phyloP scores from a whole-genome alignment of 1,140 invertebrate genomes.

The Dolichoris vasculosae region DNA sequence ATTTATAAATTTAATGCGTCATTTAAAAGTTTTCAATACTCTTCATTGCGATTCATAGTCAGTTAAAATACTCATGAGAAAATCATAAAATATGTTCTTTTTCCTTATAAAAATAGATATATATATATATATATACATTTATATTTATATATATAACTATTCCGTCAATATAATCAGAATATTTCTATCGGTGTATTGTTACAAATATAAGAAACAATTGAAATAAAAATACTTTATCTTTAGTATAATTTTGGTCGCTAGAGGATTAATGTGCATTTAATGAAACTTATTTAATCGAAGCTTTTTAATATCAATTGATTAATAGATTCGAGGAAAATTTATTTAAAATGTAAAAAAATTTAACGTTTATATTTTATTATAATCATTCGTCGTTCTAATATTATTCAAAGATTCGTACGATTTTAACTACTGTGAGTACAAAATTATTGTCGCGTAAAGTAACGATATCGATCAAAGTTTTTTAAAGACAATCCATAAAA shows the following conservation, averaged over 20 bases:
- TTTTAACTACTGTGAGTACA: too few relatives aligned
- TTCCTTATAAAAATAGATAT: neutral
- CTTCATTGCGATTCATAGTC: too few relatives aligned
- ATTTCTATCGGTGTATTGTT: neutral
- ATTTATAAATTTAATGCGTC: slow-evolving; percentile 12
- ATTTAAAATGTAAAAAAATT: neutral
- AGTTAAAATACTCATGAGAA: neutral
- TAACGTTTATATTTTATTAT: neutral
- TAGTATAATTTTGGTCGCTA: too few relatives aligned
- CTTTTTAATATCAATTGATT: neutral
- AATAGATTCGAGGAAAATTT: neutral
- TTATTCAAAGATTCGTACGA: neutral
- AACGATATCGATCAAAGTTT: neutral
- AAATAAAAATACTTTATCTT: too few relatives aligned
- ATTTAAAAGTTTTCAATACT: neutral
- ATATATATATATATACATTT: too few relatives aligned
- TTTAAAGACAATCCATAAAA: neutral
- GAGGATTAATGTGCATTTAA: neutral
- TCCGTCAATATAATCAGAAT: neutral
- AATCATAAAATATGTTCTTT: neutral
- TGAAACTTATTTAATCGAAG: neutral
- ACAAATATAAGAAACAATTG: too few relatives aligned
- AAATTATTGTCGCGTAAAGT: too few relatives aligned
- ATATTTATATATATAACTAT: neutral
- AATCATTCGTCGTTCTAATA: neutral